Conservation (phyloP, 2,113 vertebrate species). For the Takifugu flavidus region DNA sequence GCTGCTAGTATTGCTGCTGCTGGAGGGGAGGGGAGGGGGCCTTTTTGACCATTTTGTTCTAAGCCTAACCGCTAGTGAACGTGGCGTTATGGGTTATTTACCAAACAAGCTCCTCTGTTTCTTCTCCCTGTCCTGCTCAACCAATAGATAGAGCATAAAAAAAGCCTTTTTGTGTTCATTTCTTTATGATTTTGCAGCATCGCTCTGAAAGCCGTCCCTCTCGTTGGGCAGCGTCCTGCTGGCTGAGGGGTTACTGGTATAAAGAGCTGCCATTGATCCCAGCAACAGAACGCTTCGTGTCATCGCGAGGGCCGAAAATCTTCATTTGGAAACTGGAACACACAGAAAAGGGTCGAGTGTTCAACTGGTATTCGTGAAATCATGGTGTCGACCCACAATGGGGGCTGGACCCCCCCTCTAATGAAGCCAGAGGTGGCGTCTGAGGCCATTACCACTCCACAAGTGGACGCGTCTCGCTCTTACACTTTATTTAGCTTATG, state of each 20-base stretch:
- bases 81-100: slow-evolving; percentile 53
- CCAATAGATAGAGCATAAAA: slow-evolving; percentile 52
- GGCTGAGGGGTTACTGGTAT: slow-evolving; percentile 76
- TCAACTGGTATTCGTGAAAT: slow-evolving; percentile 78
- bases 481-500: slow-evolving; percentile 57
- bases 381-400: slow-evolving; percentile 75
- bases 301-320: slow-evolving; percentile 80
- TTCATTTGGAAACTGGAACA: slow-evolving; percentile 80
- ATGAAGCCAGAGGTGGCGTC: slow-evolving; percentile 78
- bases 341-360: slow-evolving; percentile 65
- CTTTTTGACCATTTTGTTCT: slow-evolving; percentile 58
- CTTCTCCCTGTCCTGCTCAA: slow-evolving; percentile 26
- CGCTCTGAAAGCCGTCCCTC: slow-evolving; percentile 70
- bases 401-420: slow-evolving; percentile 71
- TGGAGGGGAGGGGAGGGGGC: slow-evolving; percentile 21
- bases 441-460: slow-evolving; percentile 64
- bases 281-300: slow-evolving; percentile 74
- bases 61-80: slow-evolving; percentile 52
- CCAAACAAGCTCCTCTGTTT: slow-evolving; percentile 43
- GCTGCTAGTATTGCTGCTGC: slow-evolving; percentile 14
- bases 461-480: slow-evolving; percentile 70
- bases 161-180: slow-evolving; percentile 65
- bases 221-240: slow-evolving; percentile 66
- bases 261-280: slow-evolving; percentile 80
- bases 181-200: slow-evolving; percentile 66